These are phyloP conservation scores for Erebia aethiops DNA, from an alignment of 2,888 invertebrate genomes.

Conservation along the genomic window DNA sequence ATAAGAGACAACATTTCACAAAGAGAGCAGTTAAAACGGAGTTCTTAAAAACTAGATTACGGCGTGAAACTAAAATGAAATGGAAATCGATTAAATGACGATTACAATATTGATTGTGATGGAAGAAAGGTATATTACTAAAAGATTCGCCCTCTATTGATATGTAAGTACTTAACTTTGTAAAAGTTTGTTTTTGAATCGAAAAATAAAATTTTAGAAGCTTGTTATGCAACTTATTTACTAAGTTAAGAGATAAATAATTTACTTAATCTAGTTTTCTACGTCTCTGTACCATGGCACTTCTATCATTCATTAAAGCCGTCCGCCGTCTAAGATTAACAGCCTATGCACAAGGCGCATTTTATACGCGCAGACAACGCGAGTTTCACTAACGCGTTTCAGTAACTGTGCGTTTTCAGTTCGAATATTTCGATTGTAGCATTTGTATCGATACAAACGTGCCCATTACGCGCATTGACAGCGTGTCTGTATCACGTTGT, in stretches of 20 bases:
- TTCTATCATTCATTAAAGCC: slow-evolving; percentile 21
- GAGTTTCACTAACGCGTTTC: too few relatives aligned
- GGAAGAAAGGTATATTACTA: too few relatives aligned
- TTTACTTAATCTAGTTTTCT: slow-evolving; percentile 2
- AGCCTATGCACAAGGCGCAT: too few relatives aligned
- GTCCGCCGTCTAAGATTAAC: too few relatives aligned
- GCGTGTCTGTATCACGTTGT: too few relatives aligned
- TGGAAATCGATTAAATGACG: too few relatives aligned
- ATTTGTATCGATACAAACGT: too few relatives aligned
- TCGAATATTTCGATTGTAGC: too few relatives aligned
- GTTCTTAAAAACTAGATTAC: background rate
- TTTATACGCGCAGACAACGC: too few relatives aligned
- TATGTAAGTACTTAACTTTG: background rate
- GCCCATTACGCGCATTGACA: too few relatives aligned
- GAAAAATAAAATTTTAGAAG: background rate
- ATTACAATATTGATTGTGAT: too few relatives aligned
- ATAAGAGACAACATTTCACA: background rate
- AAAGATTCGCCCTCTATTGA: background rate
- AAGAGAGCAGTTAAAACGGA: background rate
- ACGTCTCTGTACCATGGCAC: slow-evolving; percentile 20
- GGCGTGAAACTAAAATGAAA: background rate
- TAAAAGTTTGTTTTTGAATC: background rate
- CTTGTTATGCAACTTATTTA: background rate
- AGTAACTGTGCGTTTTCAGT: too few relatives aligned
- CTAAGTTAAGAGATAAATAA: background rate